Evolutionary conservation across 92 coral and sea anemone genomes (phyloP).

Genomic region (Parazoanthus swiftii): DNA sequence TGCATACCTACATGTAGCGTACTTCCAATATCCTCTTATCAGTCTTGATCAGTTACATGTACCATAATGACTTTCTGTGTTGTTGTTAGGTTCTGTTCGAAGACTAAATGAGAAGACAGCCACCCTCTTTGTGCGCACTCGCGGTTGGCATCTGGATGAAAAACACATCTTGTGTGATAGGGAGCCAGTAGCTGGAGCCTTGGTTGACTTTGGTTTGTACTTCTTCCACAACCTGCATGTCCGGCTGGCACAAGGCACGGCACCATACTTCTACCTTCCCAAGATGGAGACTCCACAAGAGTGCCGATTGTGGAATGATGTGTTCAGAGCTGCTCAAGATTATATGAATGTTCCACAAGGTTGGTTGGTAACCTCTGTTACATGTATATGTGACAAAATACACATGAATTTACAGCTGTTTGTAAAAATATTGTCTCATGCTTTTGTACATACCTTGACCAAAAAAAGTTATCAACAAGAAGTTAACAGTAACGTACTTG

Average conservation of each 20-base stretch:
- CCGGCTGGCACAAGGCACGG: constrained; percentile 78
- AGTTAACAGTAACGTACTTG: too few species aligned
- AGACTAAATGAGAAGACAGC: constrained; percentile 90
- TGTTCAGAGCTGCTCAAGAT: constrained; percentile 92
- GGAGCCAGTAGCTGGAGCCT: constrained; percentile 86
- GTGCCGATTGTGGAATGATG: constrained; percentile 97
- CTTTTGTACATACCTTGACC: too few species aligned
- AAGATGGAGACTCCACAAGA: constrained; percentile 96
- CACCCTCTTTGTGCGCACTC: constrained; percentile 79
- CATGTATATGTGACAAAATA: not conserved
- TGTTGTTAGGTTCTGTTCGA: constrained; percentile 77
- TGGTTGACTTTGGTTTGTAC: constrained; percentile 99
- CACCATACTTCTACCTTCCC: constrained; percentile 95
- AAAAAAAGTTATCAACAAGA: too few species aligned
- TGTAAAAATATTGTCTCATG: too few species aligned
- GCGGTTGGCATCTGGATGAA: constrained; percentile 98
- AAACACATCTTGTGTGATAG: constrained; percentile 94
- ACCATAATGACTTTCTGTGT: not conserved
- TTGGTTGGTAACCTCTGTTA: not conserved
- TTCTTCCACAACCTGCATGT: constrained; percentile 89
- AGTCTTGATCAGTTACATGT: too few species aligned
- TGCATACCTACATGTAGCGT: too few species aligned
- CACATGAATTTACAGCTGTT: too few species aligned
- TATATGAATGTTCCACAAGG: constrained; percentile 95
- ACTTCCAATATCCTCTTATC: not conserved